Base-by-base conservation (phyloP, 1,140 invertebrate species). In the Lepidurus arcticus region DNA sequence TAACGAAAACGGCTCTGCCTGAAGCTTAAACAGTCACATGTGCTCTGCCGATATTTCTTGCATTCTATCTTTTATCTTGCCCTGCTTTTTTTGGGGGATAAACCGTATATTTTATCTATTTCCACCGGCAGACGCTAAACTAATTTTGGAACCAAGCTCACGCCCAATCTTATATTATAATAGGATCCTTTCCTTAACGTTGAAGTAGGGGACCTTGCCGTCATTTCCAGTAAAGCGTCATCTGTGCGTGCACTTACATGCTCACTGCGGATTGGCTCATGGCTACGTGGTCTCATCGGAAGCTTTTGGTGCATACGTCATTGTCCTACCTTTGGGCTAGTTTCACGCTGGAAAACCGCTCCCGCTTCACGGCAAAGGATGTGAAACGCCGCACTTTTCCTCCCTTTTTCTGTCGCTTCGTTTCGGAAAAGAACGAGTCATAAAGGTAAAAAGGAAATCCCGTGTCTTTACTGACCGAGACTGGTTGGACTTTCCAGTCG, bases 261-360 rank as follows among this genome's bases (percentile, higher is more conserved):
- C 9, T 65, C 53, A 21, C 16, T 16, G 6, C 53, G 8, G 53
- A 65, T 65, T 65, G 53, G 53, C 53, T 65, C 6, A 16, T 21
- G 16, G 21, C n/a, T 1, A 47, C 21, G 21, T 65, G 53, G 53
- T 65, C 53, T 65, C 53, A 65, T 65, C 53, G 53, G 53, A 65
- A 65, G 53, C 13, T 65, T 65, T 21, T 9, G 13, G 53, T 16
- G 0, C 45, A 13, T 9, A 65, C 53, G 53, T 65, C 53, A 65
- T 65, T 65, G 53, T n/a, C 53, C 53, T 65, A 65, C 53, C 53
- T 65, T 21, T 65, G 53, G 53, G 53, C 53, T 65, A 65, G 53
- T 65, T 65, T 65, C 53, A 65, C 53, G 2, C 53, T 65, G 21
- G 16, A 16, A 7, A 34, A 65, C 16, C 53, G 53, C 53, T n/a